Percentiles rank a stretch among this genome's conserved stretches.
phyloP scores from a whole-genome alignment of 2,113 vertebrate genomes.

The Cricetomys ansorgei region DNA sequence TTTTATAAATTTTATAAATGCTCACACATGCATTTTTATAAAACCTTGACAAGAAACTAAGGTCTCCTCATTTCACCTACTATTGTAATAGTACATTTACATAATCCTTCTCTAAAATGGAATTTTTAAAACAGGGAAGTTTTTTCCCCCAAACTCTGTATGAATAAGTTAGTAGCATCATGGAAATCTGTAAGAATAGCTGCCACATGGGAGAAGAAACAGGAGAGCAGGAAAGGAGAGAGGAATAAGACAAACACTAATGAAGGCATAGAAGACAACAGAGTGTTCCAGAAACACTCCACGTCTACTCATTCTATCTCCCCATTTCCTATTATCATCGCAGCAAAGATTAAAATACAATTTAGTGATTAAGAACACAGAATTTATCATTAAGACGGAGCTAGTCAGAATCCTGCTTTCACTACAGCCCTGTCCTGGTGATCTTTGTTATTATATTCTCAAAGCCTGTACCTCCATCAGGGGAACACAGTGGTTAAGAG shows the following conservation, averaged over 20 bases:
- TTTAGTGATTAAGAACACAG: neutral
- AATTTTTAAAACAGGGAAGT: neutral
- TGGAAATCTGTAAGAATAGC: neutral
- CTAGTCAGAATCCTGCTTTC: neutral
- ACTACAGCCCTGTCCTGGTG: neutral
- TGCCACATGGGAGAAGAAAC: neutral
- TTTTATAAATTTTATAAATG: too few relatives aligned
- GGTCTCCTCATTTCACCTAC: neutral
- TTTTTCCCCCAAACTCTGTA: neutral
- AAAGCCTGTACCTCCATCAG: neutral
- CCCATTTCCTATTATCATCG: neutral
- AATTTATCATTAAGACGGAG: neutral
- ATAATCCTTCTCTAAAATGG: neutral
- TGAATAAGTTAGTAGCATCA: neutral
- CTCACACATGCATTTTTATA: neutral
- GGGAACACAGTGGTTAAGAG: neutral
- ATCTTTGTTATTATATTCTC: neutral
- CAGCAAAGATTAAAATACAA: neutral
- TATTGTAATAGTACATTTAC: neutral
- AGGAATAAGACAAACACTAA: neutral
- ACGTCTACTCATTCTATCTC: neutral
- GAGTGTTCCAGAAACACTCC: neutral
- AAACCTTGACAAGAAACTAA: neutral
- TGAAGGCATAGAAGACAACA: neutral
- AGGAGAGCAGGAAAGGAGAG: neutral